phyloP scores from a whole-genome alignment of 1,140 invertebrate species.

The Meloidogyne exigua region DNA sequence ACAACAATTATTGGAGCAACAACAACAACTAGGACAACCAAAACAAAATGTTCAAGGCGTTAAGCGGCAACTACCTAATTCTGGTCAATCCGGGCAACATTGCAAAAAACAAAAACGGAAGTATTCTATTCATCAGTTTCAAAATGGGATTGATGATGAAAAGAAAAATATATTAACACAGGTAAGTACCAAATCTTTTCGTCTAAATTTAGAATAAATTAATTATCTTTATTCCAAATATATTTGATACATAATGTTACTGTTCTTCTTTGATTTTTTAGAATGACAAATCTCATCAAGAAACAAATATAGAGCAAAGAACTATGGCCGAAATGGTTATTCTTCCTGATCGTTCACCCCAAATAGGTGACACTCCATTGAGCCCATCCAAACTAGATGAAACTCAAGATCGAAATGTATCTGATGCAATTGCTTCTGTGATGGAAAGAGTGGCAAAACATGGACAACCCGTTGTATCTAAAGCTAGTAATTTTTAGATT shows the following conservation, averaged over 20 bases:
- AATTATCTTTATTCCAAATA: too few species aligned
- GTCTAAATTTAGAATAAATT: too few species aligned
- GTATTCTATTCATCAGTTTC: background rate
- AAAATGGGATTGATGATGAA: background rate
- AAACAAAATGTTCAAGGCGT: background rate
- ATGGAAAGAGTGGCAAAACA: constrained; percentile 32
- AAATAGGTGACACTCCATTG: constrained; percentile 25
- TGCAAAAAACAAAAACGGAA: constrained; percentile 1
- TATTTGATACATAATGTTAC: background rate
- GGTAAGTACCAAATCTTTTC: background rate
- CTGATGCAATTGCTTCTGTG: constrained; percentile 30
- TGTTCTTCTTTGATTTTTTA: background rate
- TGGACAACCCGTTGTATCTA: background rate
- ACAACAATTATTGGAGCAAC: constrained; percentile 2
- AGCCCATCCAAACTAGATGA: constrained; percentile 28
- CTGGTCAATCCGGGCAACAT: background rate
- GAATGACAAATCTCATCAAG: background rate
- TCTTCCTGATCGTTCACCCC: constrained; percentile 27
- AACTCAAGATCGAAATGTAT: constrained; percentile 29
- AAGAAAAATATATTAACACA: background rate
- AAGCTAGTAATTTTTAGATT: background rate
- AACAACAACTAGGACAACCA: background rate
- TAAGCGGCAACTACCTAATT: background rate
- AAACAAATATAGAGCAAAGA: constrained; percentile 16
- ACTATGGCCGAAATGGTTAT: constrained; percentile 3